Percentiles rank a stretch among this genome's conserved stretches.
Evolutionary conservation across 2,888 invertebrate species (phyloP).

Genomic region (Schrankia costaestrigalis): DNA sequence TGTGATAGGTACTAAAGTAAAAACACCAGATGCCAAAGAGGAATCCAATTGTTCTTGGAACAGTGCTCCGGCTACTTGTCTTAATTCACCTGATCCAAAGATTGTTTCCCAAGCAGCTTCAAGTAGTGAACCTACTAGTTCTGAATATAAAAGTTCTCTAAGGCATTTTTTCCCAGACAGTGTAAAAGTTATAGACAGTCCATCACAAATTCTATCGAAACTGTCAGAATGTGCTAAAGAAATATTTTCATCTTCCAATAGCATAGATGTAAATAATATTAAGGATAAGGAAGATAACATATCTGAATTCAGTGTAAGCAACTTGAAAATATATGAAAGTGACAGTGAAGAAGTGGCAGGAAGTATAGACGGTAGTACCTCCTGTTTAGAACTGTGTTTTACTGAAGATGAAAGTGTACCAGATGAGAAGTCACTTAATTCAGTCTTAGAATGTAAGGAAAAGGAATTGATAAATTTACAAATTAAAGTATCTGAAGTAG

Average conservation of each 20-base stretch:
- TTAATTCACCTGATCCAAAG: constrained; percentile 80
- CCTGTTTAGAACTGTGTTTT: constrained; percentile 73
- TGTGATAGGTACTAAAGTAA: constrained; percentile 31
- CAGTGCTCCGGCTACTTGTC: constrained; percentile 83
- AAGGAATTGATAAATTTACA: constrained; percentile 76
- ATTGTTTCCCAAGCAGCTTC: constrained; percentile 51
- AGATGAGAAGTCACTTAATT: constrained; percentile 57
- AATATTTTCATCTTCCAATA: constrained; percentile 72
- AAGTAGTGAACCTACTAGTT: constrained; percentile 69
- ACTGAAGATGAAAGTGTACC: constrained; percentile 68
- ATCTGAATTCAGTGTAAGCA: constrained; percentile 67
- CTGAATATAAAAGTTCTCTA: constrained; percentile 61
- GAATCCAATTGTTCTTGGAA: constrained; percentile 56
- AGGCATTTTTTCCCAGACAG: constrained; percentile 74
- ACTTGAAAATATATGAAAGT: constrained; percentile 72
- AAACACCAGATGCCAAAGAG: constrained; percentile 32
- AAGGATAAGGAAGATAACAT: constrained; percentile 70
- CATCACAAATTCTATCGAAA: constrained; percentile 70
- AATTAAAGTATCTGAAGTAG: constrained; percentile 73
- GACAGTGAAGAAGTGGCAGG: constrained; percentile 73
- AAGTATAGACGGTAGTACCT: constrained; percentile 72
- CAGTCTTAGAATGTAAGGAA: constrained; percentile 66
- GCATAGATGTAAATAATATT: constrained; percentile 62
- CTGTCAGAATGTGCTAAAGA: constrained; percentile 76
- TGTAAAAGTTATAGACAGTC: constrained; percentile 68